These are phyloP conservation scores for Phylloscopus whistleri DNA, from an alignment of 2,113 vertebrate species.

Conservation along the genomic window DNA sequence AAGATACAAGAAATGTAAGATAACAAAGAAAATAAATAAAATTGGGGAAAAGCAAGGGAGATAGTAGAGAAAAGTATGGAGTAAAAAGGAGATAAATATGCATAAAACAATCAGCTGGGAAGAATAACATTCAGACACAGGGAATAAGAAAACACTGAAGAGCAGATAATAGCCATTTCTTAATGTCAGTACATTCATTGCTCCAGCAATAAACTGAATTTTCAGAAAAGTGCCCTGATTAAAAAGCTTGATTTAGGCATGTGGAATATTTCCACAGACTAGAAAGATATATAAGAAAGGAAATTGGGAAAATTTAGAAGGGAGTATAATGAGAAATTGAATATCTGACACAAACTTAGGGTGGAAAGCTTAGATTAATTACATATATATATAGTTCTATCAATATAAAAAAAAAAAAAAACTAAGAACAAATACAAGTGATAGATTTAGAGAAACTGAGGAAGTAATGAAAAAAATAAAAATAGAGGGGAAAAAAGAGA, in stretches of 20 bases:
- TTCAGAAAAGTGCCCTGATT: not conserved
- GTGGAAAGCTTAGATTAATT: not conserved
- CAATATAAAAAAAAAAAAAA: not conserved
- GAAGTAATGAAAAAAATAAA: not conserved
- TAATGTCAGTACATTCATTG: not conserved
- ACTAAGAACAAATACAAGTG: not conserved
- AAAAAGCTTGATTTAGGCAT: not conserved
- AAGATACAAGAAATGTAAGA: not conserved
- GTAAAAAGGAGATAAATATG: not conserved
- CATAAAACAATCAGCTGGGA: not conserved
- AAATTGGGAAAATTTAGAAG: not conserved
- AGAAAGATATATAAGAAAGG: not conserved
- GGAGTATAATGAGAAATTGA: not conserved
- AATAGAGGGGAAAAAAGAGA: rapidly evolving
- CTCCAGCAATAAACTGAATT: not conserved
- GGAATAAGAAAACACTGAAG: not conserved
- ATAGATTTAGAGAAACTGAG: not conserved
- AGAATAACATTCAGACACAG: not conserved
- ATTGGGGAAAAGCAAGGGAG: not conserved
- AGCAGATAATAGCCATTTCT: not conserved
- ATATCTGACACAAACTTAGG: not conserved
- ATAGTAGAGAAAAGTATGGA: not conserved
- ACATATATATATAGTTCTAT: not conserved
- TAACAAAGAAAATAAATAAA: not conserved
- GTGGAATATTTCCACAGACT: not conserved